Percentiles rank a stretch among this genome's conserved stretches.
These are phyloP conservation scores for Yponomeuta sedellus DNA, from an alignment of 2,888 invertebrate genomes.

Conservation along the genomic window DNA sequence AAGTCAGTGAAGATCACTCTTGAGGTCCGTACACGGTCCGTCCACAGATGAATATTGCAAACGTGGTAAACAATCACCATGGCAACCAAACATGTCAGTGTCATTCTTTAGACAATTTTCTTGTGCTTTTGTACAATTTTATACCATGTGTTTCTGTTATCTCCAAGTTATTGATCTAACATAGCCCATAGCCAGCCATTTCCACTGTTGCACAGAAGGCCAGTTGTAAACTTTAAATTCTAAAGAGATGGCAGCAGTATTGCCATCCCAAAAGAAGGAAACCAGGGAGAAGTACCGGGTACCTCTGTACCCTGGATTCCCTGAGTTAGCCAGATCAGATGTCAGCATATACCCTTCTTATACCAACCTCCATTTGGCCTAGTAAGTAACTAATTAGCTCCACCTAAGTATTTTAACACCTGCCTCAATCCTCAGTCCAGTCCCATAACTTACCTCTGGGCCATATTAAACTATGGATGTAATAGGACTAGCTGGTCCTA, in stretches of 20 bases:
- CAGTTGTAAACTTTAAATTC: no score
- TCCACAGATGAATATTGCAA: no score
- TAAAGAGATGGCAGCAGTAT: not conserved
- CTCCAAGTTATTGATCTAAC: not conserved
- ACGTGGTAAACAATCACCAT: conserved; percentile 5
- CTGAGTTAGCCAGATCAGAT: conserved; percentile 75
- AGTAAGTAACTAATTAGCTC: conserved; percentile 73
- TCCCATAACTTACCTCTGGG: not conserved
- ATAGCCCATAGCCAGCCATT: not conserved
- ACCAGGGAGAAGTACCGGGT: conserved; percentile 30
- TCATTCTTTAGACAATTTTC: not conserved
- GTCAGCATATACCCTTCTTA: conserved; percentile 80
- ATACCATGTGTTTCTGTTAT: not conserved
- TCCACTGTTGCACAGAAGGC: no score
- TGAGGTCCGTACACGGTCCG: no score
- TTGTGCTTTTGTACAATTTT: not conserved
- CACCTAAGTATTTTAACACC: not conserved
- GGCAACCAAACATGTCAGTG: not conserved
- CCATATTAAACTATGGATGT: no score
- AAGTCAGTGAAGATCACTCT: no score
- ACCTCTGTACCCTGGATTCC: conserved; percentile 64
- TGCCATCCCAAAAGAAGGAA: conserved; percentile 16
- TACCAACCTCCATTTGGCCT: conserved; percentile 73
- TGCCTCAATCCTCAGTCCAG: not conserved
- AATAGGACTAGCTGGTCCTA: no score